These are phyloP conservation scores for Saccostrea glomerata DNA, from an alignment of 1,140 invertebrate species.

Conservation along the genomic window DNA sequence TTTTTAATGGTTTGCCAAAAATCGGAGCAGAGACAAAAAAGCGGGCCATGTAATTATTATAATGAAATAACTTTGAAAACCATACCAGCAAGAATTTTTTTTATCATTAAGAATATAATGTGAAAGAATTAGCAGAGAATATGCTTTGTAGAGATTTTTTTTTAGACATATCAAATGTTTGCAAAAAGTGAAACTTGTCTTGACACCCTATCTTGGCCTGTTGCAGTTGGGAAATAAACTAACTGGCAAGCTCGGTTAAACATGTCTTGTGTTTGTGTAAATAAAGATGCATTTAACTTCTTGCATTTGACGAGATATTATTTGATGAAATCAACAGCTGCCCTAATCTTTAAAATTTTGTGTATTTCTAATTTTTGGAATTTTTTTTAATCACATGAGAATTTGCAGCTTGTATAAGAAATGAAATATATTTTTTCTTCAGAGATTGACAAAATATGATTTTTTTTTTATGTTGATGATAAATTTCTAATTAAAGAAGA, in stretches of 20 bases:
- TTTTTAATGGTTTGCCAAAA: not conserved
- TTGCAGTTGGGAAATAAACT: constrained; percentile 31
- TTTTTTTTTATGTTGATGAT: too few relatives aligned
- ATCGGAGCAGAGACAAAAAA: constrained; percentile 11
- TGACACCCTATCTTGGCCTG: constrained; percentile 17
- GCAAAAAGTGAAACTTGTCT: constrained; percentile 24
- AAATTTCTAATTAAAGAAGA: too few relatives aligned
- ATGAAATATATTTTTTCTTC: not conserved
- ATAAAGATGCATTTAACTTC: constrained; percentile 38
- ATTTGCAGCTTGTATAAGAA: not conserved
- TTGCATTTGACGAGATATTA: constrained; percentile 38
- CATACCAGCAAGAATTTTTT: not conserved
- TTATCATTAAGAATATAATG: not conserved
- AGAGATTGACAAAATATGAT: not conserved
- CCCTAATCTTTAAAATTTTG: constrained; percentile 29
- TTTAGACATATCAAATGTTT: constrained; percentile 26
- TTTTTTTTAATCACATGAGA: constrained; percentile 30
- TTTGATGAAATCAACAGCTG: constrained; percentile 36
- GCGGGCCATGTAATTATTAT: not conserved
- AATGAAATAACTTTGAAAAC: not conserved
- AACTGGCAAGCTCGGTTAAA: constrained; percentile 11
- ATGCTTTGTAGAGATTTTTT: not conserved
- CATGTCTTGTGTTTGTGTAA: constrained; percentile 27
- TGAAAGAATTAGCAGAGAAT: not conserved
- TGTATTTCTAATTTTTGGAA: not conserved